phyloP scores from a whole-genome alignment of 2,888 invertebrate species.

The Tenthredo scrophulariae region DNA sequence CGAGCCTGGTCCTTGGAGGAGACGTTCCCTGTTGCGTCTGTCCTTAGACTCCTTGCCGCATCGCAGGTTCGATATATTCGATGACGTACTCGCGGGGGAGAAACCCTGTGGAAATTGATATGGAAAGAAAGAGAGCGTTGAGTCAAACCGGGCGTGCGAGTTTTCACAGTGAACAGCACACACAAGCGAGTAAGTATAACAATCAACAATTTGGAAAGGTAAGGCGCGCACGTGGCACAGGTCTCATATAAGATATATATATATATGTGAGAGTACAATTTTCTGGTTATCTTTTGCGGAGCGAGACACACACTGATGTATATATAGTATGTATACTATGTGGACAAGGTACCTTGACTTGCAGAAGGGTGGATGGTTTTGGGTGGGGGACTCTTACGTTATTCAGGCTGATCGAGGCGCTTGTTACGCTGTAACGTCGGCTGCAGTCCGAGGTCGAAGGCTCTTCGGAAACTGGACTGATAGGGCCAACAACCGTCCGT shows the following conservation, averaged over 20 bases:
- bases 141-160: not conserved
- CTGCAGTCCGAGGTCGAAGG: constrained; percentile 69
- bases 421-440: constrained; percentile 68
- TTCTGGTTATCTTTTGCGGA: constrained; percentile 12
- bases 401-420: constrained; percentile 71
- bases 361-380: constrained; percentile 67
- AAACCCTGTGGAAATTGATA: constrained; percentile 66
- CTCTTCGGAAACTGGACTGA: constrained; percentile 70
- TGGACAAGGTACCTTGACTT: constrained; percentile 67
- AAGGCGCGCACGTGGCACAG: not conserved
- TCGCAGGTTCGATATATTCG: constrained; percentile 69
- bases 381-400: constrained; percentile 71
- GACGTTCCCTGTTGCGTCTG: constrained; percentile 86
- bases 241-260: not conserved
- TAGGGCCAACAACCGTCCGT: constrained; percentile 68
- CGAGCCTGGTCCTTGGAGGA: constrained; percentile 85
- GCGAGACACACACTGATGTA: constrained; percentile 6
- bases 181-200: not conserved
- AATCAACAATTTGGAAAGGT: not conserved
- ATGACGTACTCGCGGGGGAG: constrained; percentile 70
- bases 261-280: not conserved
- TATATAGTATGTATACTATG: not conserved
- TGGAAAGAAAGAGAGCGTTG: not conserved
- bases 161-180: constrained; percentile 24
- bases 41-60: constrained; percentile 85